Evolutionary conservation across 2,888 invertebrate species (phyloP).

Genomic region (Lithophane semibrunnea): DNA sequence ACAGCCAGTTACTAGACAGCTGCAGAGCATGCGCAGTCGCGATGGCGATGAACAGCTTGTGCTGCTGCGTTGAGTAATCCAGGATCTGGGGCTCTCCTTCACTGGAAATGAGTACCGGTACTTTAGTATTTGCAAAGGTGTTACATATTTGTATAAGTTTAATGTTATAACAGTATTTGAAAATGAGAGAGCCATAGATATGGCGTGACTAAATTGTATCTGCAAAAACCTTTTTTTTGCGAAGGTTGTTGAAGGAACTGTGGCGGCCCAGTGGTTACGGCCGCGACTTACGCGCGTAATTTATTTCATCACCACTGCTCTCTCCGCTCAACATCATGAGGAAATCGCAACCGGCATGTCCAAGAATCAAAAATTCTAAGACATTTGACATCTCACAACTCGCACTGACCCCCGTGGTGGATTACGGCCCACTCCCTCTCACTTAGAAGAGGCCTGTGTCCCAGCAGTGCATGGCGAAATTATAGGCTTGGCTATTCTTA

Average conservation of each 20-base stretch:
- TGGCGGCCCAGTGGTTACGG: too few species aligned
- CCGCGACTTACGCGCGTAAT: too few species aligned
- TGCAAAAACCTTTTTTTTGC: background rate
- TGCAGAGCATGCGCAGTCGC: slow-evolving; percentile 95
- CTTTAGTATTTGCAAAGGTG: background rate
- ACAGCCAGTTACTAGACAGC: slow-evolving; percentile 93
- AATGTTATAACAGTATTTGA: background rate
- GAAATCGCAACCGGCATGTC: too few species aligned
- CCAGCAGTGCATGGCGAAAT: too few species aligned
- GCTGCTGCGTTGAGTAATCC: slow-evolving; percentile 98
- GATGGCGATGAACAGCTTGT: slow-evolving; percentile 96
- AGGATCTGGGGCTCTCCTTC: slow-evolving; percentile 96
- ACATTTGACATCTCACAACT: too few species aligned
- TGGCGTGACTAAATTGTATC: background rate
- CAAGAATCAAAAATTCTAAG: too few species aligned
- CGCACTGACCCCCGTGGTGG: too few species aligned
- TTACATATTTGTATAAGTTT: background rate
- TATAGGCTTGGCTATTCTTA: too few species aligned
- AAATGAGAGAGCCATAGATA: background rate
- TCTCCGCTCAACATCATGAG: too few species aligned
- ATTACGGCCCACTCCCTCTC: too few species aligned
- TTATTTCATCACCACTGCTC: too few species aligned
- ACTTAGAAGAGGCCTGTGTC: too few species aligned
- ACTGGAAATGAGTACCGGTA: slow-evolving; percentile 81
- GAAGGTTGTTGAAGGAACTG: background rate